Conservation (phyloP, 1,140 invertebrate genomes). For the Apis dorsata region DNA sequence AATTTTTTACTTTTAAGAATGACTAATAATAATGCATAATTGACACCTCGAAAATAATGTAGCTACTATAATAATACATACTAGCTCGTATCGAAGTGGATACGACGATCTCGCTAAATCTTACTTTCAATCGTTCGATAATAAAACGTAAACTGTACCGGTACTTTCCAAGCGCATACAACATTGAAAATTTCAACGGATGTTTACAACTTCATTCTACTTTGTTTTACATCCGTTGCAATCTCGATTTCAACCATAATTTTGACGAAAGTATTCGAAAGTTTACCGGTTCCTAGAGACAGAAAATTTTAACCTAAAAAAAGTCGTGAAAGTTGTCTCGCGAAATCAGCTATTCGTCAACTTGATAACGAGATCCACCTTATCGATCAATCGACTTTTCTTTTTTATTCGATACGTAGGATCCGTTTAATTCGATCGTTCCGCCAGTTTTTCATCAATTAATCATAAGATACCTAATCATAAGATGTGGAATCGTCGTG, state of each 20-base stretch:
- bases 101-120: neutral
- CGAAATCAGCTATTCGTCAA: constrained; percentile 14
- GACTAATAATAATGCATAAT: neutral
- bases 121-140: neutral
- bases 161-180: neutral
- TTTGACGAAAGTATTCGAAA: constrained; percentile 43
- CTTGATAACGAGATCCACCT: constrained; percentile 21
- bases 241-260: constrained; percentile 15
- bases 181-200: constrained; percentile 3
- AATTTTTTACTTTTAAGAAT: neutral
- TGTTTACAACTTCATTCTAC: neutral
- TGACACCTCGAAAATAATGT: neutral
- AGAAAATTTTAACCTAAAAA: constrained; percentile 33
- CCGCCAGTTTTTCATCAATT: neutral
- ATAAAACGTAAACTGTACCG: neutral
- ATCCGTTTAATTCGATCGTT: constrained; percentile 3
- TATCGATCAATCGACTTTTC: neutral
- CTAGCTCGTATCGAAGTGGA: neutral
- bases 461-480: neutral
- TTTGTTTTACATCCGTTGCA: neutral
- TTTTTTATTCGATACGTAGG: neutral
- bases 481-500: neutral
- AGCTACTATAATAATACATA: neutral
- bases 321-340: constrained; percentile 36
- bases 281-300: neutral